Base-by-base conservation (phyloP, 2,888 invertebrate genomes). In the Cinara cedri region DNA sequence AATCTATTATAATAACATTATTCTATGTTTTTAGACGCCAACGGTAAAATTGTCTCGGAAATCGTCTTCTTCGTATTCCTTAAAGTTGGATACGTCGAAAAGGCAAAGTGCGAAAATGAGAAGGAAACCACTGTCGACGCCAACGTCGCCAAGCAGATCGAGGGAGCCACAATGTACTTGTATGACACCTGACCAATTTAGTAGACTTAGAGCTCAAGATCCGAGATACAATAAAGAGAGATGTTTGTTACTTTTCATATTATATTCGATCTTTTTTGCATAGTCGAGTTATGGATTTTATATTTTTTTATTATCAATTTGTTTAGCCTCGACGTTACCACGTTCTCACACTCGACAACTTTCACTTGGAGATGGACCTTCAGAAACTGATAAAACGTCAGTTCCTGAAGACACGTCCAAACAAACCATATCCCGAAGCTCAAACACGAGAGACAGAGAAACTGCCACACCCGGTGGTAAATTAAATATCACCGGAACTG, bases 31-130 rank as follows among this genome's bases (percentile, higher is more conserved):
- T 54, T 81, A 97, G 97, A 96, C 95, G 89, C 96, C 96, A 87
- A 94, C 96, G 88, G 97, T 96, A 91, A 96, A 96, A 90, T 96
- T 96, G 90, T 95, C 96, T 87, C 92, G 97, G 87, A 97, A 97
- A 90, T 96, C 96, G 85, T 95, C 96, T 84, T 96, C 96, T 85
- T 96, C 96, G 87, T 97, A 96, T 89, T 97, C 96, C 86, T 90
- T 97, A 87, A 95, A 95, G 89, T 89, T 96, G 88, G 97, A 97
- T 86, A 93, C 94, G 82, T 93, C 93, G 83, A 87, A 86, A 85
- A 91, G 89, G 86, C 94, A 93, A 88, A 92, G 93, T 87, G 90
- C 92, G 86, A 95, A 95, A 87, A 90, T 92, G 84, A 94, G 94
- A 87, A 90, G 95, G 88, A 95, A 95, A 89, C 95, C 95, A 71